phyloP scores from a whole-genome alignment of 2,797 vertebrate species.

The Loriculus beryllinus region DNA sequence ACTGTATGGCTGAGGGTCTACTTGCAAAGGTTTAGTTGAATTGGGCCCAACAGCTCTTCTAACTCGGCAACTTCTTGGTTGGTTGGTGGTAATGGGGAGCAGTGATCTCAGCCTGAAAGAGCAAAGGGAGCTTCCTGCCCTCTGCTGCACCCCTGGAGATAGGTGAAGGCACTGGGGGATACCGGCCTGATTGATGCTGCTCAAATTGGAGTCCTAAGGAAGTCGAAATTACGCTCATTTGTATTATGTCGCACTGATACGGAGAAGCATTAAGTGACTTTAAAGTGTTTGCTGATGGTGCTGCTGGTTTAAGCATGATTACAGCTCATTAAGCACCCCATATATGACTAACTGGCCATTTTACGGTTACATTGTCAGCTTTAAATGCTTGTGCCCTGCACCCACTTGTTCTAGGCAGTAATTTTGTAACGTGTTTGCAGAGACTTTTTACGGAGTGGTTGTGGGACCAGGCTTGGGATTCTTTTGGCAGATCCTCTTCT shows the following conservation, averaged over 20 bases:
- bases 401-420: background rate
- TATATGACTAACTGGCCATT: background rate
- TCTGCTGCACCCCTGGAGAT: background rate
- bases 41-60: background rate
- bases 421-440: background rate
- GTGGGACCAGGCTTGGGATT: background rate
- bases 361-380: slow-evolving; percentile 1
- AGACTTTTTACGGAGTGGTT: background rate
- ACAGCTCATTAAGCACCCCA: background rate
- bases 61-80: background rate
- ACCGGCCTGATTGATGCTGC: background rate
- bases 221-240: slow-evolving; percentile 11
- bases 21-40: background rate
- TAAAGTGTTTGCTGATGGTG: slow-evolving; percentile 4
- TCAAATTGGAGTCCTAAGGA: slow-evolving; percentile 20
- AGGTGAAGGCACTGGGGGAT: background rate
- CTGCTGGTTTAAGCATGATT: slow-evolving; percentile 18
- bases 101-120: background rate
- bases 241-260: slow-evolving; percentile 27
- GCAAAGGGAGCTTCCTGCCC: background rate
- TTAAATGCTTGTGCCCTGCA: background rate
- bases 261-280: slow-evolving; percentile 28
- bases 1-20: background rate
- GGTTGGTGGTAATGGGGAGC: background rate
- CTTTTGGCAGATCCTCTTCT: background rate